These are phyloP conservation scores for Phylloscopus trochilus DNA, from an alignment of 2,113 vertebrate genomes.

Conservation along the genomic window DNA sequence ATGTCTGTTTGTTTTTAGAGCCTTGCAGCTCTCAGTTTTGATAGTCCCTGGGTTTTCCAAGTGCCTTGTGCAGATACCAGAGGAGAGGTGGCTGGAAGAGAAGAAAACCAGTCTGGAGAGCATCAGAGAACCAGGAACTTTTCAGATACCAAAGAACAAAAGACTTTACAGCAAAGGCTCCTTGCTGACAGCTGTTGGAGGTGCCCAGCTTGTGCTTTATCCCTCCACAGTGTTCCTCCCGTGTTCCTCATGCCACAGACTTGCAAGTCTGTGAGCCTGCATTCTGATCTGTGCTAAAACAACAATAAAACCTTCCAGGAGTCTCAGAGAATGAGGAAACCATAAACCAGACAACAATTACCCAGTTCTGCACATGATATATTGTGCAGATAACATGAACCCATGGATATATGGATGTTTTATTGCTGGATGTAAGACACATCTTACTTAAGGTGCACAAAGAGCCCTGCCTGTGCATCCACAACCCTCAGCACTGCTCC, in stretches of 20 bases:
- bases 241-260: neutral
- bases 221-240: neutral
- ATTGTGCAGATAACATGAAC: neutral
- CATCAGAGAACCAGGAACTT: neutral
- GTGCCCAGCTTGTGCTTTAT: neutral
- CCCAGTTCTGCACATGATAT: neutral
- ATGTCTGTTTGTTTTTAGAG: slow-evolving; percentile 49
- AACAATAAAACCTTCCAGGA: neutral
- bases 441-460: neutral
- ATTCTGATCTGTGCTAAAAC: neutral
- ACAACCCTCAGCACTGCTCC: neutral
- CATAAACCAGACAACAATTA: neutral
- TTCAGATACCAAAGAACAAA: neutral
- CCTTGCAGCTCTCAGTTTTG: slow-evolving; percentile 9
- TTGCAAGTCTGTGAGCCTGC: neutral
- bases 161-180: neutral
- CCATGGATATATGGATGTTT: neutral
- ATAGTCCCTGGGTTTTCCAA: neutral
- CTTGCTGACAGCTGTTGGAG: neutral
- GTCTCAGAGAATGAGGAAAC: neutral
- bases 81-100: neutral
- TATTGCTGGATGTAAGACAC: neutral
- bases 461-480: neutral
- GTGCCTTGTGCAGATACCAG: neutral
- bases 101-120: neutral